Base-by-base conservation (phyloP, 2,888 invertebrate genomes). In the Cacoxenus indagator region DNA sequence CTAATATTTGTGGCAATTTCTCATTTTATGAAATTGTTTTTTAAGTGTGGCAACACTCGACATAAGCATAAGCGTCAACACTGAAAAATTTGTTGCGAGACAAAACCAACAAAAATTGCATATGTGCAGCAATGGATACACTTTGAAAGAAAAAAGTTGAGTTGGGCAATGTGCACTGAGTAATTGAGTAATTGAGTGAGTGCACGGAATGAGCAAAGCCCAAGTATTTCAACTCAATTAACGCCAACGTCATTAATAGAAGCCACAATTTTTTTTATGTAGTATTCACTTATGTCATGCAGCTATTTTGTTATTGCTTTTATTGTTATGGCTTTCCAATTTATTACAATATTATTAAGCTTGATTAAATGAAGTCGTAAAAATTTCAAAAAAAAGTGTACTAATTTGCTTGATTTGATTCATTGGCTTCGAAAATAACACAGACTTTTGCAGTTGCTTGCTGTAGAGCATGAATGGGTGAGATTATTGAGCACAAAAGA, bases 281-380 rank as follows among this genome's bases (percentile, higher is more conserved):
- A 14, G 8, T 37, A 14, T 37, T 8, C 37, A 37, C 37, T 37
- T 37, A 37, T n/a, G n/a, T n/a, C 26, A 51, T 51, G 1, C 22
- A 51, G 11, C 19, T 24, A 54, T 54, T 37, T 37, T 37, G 37
- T 37, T 37, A 17, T 46, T 37, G 37, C 37, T 37, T 37, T 37
- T 37, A 2, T 8, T 8, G 37, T 14, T 37, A 11, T 37, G 9
- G 14, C 37, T 14, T 11, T 4, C 14, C 14, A 11, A 11, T 8
- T 37, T 37, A 37, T 37, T 37, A 37, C 5, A 31, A 31, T 31
- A 31, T 31, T 54, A 54, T 54, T 54, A 54, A 51, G 14, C 24
- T 54, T 54, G 17, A 54, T 54, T 37, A 59, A 59, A 59, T 59
- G 17, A 27, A 59, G 31, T 37, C 37, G 22, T 59, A 31, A 59